Base-by-base conservation (phyloP, 2,797 vertebrate species). In the Sebastes diploproa region DNA sequence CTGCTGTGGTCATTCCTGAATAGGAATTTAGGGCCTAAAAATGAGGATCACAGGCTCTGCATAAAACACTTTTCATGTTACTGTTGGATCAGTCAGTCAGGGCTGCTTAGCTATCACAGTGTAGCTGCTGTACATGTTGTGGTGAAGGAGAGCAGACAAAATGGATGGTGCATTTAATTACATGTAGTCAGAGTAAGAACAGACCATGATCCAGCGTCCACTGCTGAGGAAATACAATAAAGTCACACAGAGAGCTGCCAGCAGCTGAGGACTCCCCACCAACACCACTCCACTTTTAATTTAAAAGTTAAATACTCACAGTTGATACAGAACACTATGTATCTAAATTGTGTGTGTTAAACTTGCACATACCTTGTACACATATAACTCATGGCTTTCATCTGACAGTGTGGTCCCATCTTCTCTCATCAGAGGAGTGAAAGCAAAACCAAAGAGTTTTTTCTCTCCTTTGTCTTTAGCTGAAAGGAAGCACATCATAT, bases 391-490 rank as follows among this genome's bases (percentile, higher is more conserved):
- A 7, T 99, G 98, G 90, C 96, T 97, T 77, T 99, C 98, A 86
- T 99, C 98, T 0, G 98, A 99, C 79, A 99, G 94, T 1, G 98
- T 99, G 25, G 98, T 99, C 65, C 98, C 98, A 23, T 99, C 98
- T 54, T 99, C 98, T 86, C 98, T 97, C 98, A 99, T 99, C 87
- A 99, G 83, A 0, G 98, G 98, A 66, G 98, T 99, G 94, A 99
- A 99, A 0, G 98, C 96, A 91, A 99, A 99, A 30, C 98, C 98
- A 90, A 99, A 99, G 68, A 99, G 97, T 77, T 99, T 99, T 92
- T 99, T 99, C 93, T 99, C 98, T 61, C 98, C 98, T 92, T 99
- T 99, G 92, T 99, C 98, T 93, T 99, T 99, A 86, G 98, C 98
- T 99, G 91, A 83, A 92, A 89, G 58, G 52, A 85, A 83, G 56